Evolutionary conservation across 2,113 vertebrate species (phyloP).

Genomic region (Equus przewalskii): DNA sequence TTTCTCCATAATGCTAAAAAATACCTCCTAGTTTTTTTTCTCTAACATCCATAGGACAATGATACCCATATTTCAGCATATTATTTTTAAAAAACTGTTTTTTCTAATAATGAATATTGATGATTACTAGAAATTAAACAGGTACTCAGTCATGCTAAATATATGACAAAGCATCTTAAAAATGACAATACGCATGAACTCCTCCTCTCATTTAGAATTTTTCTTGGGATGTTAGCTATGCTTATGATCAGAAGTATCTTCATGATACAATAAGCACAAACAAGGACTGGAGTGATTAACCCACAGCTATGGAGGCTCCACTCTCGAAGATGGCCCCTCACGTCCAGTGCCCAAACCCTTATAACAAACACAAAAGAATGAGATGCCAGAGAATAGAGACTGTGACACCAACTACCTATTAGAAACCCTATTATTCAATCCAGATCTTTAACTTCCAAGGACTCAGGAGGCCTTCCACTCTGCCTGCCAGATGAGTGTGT

Average conservation of each 20-base stretch:
- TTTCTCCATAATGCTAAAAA: background rate
- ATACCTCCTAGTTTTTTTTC: background rate
- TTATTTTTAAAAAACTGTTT: background rate
- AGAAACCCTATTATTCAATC: rapidly evolving
- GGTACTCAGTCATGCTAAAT: rapidly evolving
- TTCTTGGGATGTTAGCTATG: background rate
- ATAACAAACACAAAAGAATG: background rate
- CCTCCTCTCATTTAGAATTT: rapidly evolving
- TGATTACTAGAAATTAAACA: background rate
- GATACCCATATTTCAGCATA: background rate
- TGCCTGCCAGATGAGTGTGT: rapidly evolving
- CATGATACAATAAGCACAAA: rapidly evolving
- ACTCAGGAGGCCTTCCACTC: rapidly evolving
- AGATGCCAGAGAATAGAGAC: rapidly evolving
- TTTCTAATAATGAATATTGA: background rate
- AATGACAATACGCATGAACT: background rate
- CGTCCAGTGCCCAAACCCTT: too few relatives aligned
- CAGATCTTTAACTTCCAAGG: rapidly evolving
- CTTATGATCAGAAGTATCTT: too few relatives aligned
- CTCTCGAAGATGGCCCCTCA: rapidly evolving
- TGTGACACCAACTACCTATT: rapidly evolving
- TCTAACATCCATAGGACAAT: background rate
- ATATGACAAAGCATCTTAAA: background rate
- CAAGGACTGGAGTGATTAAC: rapidly evolving
- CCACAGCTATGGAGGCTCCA: too few relatives aligned